phyloP scores from a whole-genome alignment of 2,113 vertebrate species.

The Microtus pennsylvanicus region DNA sequence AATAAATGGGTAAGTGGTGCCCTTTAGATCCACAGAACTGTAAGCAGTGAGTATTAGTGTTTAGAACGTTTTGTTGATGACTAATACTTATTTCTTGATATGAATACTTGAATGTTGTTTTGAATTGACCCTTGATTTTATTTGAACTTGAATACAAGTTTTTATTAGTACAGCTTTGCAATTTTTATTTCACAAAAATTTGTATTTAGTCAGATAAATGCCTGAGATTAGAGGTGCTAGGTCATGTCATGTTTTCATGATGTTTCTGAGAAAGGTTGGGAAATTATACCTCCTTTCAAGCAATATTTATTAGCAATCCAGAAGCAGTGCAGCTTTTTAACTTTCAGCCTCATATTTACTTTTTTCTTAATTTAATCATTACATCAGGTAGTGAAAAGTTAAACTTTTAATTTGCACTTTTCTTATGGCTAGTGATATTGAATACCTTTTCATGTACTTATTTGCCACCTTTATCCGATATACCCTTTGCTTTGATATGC shows the following conservation, averaged over 20 bases:
- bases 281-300: neutral
- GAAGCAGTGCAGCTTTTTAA: neutral
- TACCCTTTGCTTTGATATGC: neutral
- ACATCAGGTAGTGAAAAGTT: neutral
- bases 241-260: neutral
- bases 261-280: conserved; percentile 1
- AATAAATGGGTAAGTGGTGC: neutral
- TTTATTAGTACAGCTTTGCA: neutral
- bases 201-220: conserved; percentile 29
- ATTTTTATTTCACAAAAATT: neutral
- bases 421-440: neutral
- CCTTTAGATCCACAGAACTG: neutral
- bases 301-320: neutral
- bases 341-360: neutral
- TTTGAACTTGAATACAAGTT: neutral
- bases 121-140: neutral
- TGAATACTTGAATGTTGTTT: neutral
- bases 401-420: neutral
- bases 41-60: neutral
- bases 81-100: neutral
- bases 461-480: neutral
- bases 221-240: neutral
- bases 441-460: neutral
- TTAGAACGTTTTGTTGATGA: neutral
- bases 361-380: neutral